These are phyloP conservation scores for Dione vanillae DNA, from an alignment of 2,888 invertebrate species.

Conservation along the genomic window DNA sequence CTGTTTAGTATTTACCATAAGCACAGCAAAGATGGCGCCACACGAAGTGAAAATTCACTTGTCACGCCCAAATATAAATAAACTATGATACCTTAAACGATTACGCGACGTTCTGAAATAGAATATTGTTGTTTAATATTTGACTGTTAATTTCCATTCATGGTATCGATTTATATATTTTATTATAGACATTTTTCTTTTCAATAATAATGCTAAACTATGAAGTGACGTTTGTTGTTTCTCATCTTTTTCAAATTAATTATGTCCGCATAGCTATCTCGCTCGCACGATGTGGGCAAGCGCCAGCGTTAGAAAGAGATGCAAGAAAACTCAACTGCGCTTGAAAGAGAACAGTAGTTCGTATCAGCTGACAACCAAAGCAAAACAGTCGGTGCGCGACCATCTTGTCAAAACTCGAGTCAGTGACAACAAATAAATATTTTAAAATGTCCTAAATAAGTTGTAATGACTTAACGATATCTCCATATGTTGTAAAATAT, in stretches of 20 bases:
- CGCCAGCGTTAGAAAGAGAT: conserved; percentile 56
- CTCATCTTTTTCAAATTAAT: conserved; percentile 63
- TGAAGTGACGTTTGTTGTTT: conserved; percentile 77
- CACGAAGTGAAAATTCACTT: conserved; percentile 50
- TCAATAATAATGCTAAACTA: conserved; percentile 76
- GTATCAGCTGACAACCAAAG: conserved; percentile 86
- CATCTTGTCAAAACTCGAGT: conserved; percentile 85
- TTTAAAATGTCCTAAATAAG: conserved; percentile 81
- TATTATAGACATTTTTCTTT: conserved; percentile 67
- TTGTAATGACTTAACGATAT: conserved; percentile 76
- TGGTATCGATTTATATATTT: conserved; percentile 57
- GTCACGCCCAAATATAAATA: conserved; percentile 74
- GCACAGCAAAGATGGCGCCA: conserved; percentile 64
- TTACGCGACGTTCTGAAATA: conserved; percentile 77
- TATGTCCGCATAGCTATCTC: conserved; percentile 62
- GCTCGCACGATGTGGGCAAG: conserved; percentile 45
- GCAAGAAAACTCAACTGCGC: conserved; percentile 54
- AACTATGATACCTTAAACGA: conserved; percentile 54
- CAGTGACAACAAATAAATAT: conserved; percentile 83
- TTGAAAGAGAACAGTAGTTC: conserved; percentile 72
- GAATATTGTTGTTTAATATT: conserved; percentile 61
- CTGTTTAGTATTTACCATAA: not conserved
- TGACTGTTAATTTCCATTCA: conserved; percentile 71
- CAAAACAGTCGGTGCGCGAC: conserved; percentile 85
- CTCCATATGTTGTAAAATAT: conserved; percentile 74